Conservation (phyloP, 2,113 vertebrate species). For the Felis chaus region DNA sequence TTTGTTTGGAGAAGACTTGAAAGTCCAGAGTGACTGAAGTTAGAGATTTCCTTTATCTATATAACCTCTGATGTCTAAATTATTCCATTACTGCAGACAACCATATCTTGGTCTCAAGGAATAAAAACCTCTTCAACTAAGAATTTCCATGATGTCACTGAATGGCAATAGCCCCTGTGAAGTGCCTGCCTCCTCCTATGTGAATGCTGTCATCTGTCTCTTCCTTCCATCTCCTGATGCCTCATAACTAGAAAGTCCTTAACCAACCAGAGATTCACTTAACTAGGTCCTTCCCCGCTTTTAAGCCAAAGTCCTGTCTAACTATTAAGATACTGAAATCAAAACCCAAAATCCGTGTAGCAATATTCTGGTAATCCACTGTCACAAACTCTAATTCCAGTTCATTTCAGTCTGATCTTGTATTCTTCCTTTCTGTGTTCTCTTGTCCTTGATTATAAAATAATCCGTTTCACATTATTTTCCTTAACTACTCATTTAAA, state of each 20-base stretch:
- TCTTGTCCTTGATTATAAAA: neutral
- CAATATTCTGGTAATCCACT: neutral
- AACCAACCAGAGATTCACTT: neutral
- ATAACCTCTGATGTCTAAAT: neutral
- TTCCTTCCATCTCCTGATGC: neutral
- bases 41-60: conserved; percentile 2
- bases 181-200: neutral
- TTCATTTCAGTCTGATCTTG: neutral
- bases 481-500: neutral
- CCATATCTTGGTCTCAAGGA: neutral
- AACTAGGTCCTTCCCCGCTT: neutral
- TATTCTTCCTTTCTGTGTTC: neutral
- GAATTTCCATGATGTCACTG: neutral
- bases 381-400: neutral
- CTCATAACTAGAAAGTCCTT: neutral
- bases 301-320: neutral
- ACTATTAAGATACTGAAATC: neutral
- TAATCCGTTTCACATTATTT: neutral
- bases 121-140: neutral
- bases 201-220: neutral
- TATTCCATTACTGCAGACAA: neutral
- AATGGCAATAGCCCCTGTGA: neutral
- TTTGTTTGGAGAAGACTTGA: conserved; percentile 20
- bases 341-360: neutral
- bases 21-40: neutral